These are phyloP conservation scores for Tetheella fluctuosa DNA, from an alignment of 2,888 invertebrate species.

Conservation along the genomic window DNA sequence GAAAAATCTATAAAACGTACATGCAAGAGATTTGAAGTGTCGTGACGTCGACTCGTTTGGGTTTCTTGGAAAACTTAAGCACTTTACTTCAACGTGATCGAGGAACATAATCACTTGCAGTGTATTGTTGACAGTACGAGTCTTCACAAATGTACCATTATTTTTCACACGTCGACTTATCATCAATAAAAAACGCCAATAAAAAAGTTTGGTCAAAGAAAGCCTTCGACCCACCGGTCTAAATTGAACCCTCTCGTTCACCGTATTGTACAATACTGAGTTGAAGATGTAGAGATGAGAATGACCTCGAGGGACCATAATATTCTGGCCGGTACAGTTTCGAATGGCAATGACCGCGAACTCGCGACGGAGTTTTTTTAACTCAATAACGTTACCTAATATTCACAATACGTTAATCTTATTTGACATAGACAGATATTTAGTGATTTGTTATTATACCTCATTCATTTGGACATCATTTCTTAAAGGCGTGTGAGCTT, in stretches of 20 bases:
- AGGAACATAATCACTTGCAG: too few species aligned
- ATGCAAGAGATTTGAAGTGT: background rate
- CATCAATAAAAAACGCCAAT: constrained; percentile 26
- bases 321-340: constrained; percentile 47
- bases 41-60: too few species aligned
- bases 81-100: background rate
- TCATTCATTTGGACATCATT: too few species aligned
- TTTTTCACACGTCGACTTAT: constrained; percentile 18
- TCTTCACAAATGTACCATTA: constrained; percentile 19
- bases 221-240: constrained; percentile 31
- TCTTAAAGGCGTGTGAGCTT: too few species aligned
- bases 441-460: too few species aligned
- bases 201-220: constrained; percentile 38
- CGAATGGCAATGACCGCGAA: constrained; percentile 68
- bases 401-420: background rate
- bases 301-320: constrained; percentile 39
- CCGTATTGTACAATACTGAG: background rate
- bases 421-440: too few species aligned
- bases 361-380: constrained; percentile 29
- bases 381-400: constrained; percentile 22
- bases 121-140: background rate
- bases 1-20: background rate
- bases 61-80: too few species aligned
- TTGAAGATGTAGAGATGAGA: constrained; percentile 20
- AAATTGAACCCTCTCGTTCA: constrained; percentile 28